phyloP scores from a whole-genome alignment of 2,888 invertebrate species.

The Marasmarcha lunaedactyla region DNA sequence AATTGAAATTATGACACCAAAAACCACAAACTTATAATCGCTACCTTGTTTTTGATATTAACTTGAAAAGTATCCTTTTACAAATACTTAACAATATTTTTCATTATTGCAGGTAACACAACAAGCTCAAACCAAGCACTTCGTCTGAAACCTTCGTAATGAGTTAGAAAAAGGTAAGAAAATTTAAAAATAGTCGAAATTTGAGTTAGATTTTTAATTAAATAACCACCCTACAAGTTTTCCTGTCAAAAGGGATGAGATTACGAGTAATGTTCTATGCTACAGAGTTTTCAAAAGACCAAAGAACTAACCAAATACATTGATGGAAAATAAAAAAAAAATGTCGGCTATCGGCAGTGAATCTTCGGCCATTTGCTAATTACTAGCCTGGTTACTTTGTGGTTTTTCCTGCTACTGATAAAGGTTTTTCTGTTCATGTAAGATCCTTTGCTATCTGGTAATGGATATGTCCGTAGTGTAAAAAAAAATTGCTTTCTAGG shows the following conservation, averaged over 20 bases:
- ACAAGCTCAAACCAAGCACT: background rate
- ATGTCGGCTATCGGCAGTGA: constrained; percentile 18
- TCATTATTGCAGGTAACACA: background rate
- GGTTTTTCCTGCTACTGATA: constrained; percentile 12
- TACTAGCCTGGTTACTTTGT: constrained; percentile 39
- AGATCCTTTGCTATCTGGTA: background rate
- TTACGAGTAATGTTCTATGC: no score
- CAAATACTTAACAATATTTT: no score
- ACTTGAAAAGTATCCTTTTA: no score
- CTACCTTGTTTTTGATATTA: no score
- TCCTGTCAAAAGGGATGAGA: no score
- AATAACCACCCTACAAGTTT: no score
- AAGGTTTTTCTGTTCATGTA: background rate
- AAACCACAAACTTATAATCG: no score
- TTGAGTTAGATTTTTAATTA: no score
- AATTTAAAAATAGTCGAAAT: no score
- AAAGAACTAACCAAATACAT: constrained; percentile 24
- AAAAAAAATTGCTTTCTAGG: no score
- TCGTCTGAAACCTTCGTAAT: constrained; percentile 22
- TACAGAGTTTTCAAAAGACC: background rate
- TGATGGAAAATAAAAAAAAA: constrained; percentile 18
- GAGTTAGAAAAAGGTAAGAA: constrained; percentile 34
- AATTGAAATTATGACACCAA: no score
- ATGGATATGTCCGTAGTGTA: no score
- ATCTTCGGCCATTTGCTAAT: constrained; percentile 61